Base-by-base conservation (phyloP, 2,113 vertebrate genomes). In the Hystrix cristata region DNA sequence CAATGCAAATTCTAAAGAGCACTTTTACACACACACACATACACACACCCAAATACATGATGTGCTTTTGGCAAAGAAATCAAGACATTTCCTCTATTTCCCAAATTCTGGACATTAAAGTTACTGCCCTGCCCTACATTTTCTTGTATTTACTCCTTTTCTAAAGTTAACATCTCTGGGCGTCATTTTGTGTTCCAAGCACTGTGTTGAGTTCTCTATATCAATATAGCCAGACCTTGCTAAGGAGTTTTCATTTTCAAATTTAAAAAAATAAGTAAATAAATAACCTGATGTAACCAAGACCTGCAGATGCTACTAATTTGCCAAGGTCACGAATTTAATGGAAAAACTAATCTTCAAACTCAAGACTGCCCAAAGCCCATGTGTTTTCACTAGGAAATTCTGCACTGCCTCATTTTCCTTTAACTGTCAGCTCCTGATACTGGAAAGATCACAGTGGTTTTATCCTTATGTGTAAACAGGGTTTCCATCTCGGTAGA, bases 1-100 rank as follows among this genome's bases (percentile, higher is more conserved):
- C 97, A 78, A 53, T 65, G 95, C 59, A 93, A 93, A 95, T 95
- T 80, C 93, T 74, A 94, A 85, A 96, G 82, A 93, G 92, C 81
- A 94, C 84, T 95, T 91, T 57, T 81, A 76, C 88, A 91, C 60
- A 55, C 83, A 55, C 60, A 62, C 60, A 62, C 21, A 21, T 19
- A 60, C 18, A 60, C 16, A 71, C 69, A 27, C 43, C 43, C 43
- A 74, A 62, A 85, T 34, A 4, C 23, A 53, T 83, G 78, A 82
- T 64, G 11, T 92, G 4, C 38, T 82, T 82, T 94, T 93, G 67
- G 78, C 93, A 85, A 95, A 94, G 48, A 82, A 27, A 78, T 72
- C 85, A 95, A 90, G 53, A 79, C 23, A 82, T 72, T 95, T 89
- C n/a, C 74, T 83, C 60, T 94, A 9, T 71, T 51, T 67, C 82